Percentiles rank a stretch among this genome's conserved stretches.
Conservation (phyloP, 2,888 invertebrate genomes). For the Portevinia maculata region DNA sequence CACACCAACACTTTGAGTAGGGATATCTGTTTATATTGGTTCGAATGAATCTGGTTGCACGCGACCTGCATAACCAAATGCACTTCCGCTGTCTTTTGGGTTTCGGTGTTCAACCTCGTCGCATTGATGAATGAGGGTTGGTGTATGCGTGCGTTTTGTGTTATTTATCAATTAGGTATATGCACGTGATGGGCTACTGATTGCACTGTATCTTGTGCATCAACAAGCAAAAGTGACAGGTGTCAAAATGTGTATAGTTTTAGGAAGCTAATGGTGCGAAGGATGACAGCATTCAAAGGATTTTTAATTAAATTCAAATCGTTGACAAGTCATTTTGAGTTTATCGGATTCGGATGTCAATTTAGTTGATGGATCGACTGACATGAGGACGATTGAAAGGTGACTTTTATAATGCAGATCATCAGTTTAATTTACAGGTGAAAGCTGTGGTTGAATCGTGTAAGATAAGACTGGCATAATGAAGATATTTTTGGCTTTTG, state of each 20-base stretch:
- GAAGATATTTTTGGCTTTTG: too few species aligned
- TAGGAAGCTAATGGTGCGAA: constrained; percentile 55
- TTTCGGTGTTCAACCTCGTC: constrained; percentile 44
- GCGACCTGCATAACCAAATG: constrained; percentile 74
- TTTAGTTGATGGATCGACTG: constrained; percentile 55
- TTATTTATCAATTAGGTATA: constrained; percentile 68
- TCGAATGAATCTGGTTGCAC: constrained; percentile 71
- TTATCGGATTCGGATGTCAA: constrained; percentile 60
- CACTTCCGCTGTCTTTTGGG: constrained; percentile 70
- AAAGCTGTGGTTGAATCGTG: not conserved
- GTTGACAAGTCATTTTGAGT: constrained; percentile 58
- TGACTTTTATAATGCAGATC: not conserved
- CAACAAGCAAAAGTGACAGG: constrained; percentile 72
- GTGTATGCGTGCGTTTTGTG: constrained; percentile 44
- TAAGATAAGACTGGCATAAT: too few species aligned
- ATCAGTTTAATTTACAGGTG: not conserved
- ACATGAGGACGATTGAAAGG: not conserved
- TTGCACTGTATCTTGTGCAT: constrained; percentile 67
- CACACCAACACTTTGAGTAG: constrained; percentile 4
- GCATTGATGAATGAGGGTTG: constrained; percentile 11
- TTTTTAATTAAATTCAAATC: constrained; percentile 67
- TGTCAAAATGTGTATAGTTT: constrained; percentile 68
- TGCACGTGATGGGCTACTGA: constrained; percentile 69
- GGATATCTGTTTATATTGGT: constrained; percentile 48
- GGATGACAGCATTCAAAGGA: constrained; percentile 62